Percentiles rank a stretch among this genome's conserved stretches.
Evolutionary conservation across 2,888 invertebrate genomes (phyloP).

Genomic region (Harmothoe impar): DNA sequence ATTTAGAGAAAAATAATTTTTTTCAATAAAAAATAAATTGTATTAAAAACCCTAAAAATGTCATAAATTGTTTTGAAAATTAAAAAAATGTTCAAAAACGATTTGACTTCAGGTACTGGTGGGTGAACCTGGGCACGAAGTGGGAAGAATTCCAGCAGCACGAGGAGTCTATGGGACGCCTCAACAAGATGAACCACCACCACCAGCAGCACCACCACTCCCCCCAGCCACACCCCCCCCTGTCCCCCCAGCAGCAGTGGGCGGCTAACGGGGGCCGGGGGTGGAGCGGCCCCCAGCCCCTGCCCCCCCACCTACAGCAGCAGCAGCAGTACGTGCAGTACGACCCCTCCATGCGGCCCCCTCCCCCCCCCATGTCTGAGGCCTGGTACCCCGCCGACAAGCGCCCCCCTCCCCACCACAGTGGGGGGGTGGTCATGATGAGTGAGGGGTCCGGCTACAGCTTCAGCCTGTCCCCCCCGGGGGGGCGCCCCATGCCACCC

Average conservation of each 20-base stretch:
- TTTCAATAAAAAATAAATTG: too few species aligned
- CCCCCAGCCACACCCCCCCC: not conserved
- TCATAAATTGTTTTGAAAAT: too few species aligned
- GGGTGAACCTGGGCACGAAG: slow-evolving; percentile 71
- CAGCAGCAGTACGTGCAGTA: not conserved
- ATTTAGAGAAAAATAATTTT: too few species aligned
- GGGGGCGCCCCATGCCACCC: not conserved
- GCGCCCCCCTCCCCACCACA: too few species aligned
- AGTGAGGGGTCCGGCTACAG: not conserved
- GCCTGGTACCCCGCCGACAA: slow-evolving; percentile 65
- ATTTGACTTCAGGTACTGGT: slow-evolving; percentile 66
- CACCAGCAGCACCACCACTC: too few species aligned
- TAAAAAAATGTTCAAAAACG: too few species aligned
- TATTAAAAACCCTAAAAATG: too few species aligned
- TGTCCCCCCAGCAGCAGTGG: not conserved
- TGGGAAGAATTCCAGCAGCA: slow-evolving; percentile 82
- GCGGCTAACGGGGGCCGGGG: not conserved
- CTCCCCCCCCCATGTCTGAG: slow-evolving; percentile 31
- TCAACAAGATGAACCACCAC: slow-evolving; percentile 32
- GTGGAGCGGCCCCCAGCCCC: not conserved
- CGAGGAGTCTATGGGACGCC: slow-evolving; percentile 76
- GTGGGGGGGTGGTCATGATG: too few species aligned
- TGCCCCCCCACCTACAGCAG: not conserved
- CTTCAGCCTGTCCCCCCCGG: not conserved
- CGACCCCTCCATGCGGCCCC: not conserved